These are phyloP conservation scores for Cyanocitta stelleri DNA, from an alignment of 2,113 vertebrate genomes.

Conservation along the genomic window DNA sequence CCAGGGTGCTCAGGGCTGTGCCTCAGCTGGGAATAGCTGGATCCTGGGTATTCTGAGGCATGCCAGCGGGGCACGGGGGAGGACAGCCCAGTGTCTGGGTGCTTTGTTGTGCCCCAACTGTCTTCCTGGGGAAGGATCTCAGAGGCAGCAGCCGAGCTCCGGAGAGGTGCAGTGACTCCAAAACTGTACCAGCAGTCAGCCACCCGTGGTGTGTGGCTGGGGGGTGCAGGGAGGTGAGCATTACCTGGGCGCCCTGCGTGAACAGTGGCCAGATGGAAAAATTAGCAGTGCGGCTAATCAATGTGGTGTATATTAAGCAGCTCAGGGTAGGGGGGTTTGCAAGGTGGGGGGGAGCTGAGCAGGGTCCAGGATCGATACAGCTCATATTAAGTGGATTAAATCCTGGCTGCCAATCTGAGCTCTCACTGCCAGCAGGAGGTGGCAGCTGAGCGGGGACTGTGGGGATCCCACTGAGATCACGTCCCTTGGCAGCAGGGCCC, in stretches of 20 bases:
- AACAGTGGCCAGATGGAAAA: slow-evolving; percentile 5
- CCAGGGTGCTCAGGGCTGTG: background rate
- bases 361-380: background rate
- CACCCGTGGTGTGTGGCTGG: background rate
- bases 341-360: background rate
- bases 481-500: background rate
- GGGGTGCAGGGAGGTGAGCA: background rate
- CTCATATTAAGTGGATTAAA: slow-evolving; percentile 47
- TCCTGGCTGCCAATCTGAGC: background rate
- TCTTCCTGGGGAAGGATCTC: background rate
- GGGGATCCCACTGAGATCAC: background rate
- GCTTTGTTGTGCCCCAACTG: background rate
- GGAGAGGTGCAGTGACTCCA: background rate
- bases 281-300: slow-evolving; percentile 46
- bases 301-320: slow-evolving; percentile 25
- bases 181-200: background rate
- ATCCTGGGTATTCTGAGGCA: background rate
- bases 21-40: background rate
- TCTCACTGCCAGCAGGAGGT: background rate
- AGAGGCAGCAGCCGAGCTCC: background rate
- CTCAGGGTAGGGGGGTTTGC: background rate
- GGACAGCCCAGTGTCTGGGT: background rate
- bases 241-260: background rate
- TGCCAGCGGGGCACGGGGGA: too few relatives aligned
- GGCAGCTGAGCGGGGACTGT: background rate